phyloP scores from a whole-genome alignment of 2,888 invertebrate species.

The Elmis aenea region DNA sequence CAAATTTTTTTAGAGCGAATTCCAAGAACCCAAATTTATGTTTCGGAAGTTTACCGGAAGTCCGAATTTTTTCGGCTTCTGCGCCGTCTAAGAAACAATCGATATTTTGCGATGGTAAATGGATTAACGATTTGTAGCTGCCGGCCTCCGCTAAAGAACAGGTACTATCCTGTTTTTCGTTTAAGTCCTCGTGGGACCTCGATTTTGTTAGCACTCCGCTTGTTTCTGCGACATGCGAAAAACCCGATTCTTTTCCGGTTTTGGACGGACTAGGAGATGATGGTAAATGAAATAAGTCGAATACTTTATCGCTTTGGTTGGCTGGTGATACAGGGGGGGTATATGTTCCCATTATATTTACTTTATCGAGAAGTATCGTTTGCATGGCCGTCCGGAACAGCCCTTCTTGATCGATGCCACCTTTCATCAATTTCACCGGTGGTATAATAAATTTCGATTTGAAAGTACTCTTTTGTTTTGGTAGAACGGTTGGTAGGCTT shows the following conservation, averaged over 20 bases:
- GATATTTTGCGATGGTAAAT: no score
- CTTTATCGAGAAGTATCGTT: conserved; percentile 40
- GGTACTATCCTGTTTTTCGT: conserved; percentile 9
- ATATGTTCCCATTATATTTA: conserved; percentile 35
- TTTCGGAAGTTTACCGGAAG: no score
- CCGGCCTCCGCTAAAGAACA: no score
- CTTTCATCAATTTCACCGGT: conserved; percentile 25
- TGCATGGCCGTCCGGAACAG: conserved; percentile 41
- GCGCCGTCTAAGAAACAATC: no score
- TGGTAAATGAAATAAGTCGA: conserved; percentile 7
- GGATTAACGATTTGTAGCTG: no score
- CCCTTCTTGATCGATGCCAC: conserved; percentile 28
- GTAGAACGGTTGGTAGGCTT: not conserved
- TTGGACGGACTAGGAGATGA: conserved; percentile 9
- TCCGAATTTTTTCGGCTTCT: no score
- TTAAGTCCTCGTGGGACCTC: conserved; percentile 14
- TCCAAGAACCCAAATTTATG: no score
- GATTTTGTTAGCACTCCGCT: not conserved
- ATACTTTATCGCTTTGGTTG: conserved; percentile 38
- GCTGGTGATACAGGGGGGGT: conserved; percentile 38
- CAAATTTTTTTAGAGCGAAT: no score
- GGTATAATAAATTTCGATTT: conserved; percentile 25
- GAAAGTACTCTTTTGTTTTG: not conserved
- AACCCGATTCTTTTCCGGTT: conserved; percentile 23
- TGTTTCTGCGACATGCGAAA: conserved; percentile 15